Evolutionary conservation across 2,797 vertebrate genomes (phyloP).

Genomic region (Botia almorhae): DNA sequence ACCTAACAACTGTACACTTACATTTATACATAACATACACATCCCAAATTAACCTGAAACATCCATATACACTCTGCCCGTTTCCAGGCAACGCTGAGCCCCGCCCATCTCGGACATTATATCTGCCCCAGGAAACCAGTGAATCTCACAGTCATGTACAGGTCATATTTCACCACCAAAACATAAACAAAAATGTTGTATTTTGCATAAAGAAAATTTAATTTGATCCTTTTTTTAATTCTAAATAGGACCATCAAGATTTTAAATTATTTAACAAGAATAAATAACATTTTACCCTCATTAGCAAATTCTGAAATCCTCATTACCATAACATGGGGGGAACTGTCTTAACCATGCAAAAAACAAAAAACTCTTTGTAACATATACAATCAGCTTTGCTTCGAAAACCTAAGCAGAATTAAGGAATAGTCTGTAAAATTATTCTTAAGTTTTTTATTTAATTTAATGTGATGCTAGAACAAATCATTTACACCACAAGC

Average conservation of each 20-base stretch:
- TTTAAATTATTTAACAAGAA: too few relatives aligned
- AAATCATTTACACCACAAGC: not conserved
- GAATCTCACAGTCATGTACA: not conserved
- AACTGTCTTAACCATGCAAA: too few relatives aligned
- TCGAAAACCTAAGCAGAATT: too few relatives aligned
- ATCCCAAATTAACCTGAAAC: conserved; percentile 75
- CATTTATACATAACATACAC: conserved; percentile 79
- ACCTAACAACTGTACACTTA: conserved; percentile 54
- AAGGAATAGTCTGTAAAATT: too few relatives aligned
- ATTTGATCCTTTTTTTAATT: too few relatives aligned
- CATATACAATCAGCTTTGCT: too few relatives aligned
- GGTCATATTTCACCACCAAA: not conserved
- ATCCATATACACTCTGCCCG: conserved; percentile 51
- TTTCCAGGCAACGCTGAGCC: conserved; percentile 16
- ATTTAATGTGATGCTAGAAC: not conserved
- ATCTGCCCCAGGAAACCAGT: conserved; percentile 48
- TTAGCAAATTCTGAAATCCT: too few relatives aligned
- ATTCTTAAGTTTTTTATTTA: too few relatives aligned
- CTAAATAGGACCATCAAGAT: too few relatives aligned
- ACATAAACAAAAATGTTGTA: not conserved
- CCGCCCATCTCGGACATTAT: conserved; percentile 40
- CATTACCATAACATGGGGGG: too few relatives aligned
- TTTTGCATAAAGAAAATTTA: not conserved
- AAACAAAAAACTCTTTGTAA: too few relatives aligned
- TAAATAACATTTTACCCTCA: too few relatives aligned